These are phyloP conservation scores for Drosophila takahashii DNA, from an alignment of 1,140 invertebrate species.

Conservation along the genomic window DNA sequence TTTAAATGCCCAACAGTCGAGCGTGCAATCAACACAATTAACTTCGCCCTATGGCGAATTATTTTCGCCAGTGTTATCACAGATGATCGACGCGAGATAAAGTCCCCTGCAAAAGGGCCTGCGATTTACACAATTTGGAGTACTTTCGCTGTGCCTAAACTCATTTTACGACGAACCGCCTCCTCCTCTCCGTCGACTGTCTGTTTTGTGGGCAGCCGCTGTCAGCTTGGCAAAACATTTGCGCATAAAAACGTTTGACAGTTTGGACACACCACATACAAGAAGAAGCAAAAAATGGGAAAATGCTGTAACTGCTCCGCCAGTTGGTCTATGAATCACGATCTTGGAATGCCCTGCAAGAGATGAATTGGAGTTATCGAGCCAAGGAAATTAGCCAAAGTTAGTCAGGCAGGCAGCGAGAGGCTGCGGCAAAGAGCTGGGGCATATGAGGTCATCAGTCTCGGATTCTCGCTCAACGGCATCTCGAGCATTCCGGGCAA, in stretches of 20 bases:
- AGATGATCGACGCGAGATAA: constrained; percentile 1
- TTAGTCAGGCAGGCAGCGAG: constrained; percentile 4
- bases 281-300: constrained; percentile 6
- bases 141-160: constrained; percentile 14
- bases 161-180: not conserved
- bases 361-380: constrained; percentile 45
- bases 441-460: constrained; percentile 57
- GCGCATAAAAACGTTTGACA: constrained; percentile 38
- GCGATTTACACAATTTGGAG: not conserved
- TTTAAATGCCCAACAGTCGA: constrained; percentile 17
- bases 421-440: constrained; percentile 13
- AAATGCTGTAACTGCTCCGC: constrained; percentile 17
- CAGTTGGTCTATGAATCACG: constrained; percentile 25
- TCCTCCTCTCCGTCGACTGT: not conserved
- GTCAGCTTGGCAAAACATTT: constrained; percentile 30
- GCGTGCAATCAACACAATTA: constrained; percentile 29
- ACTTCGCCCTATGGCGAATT: not conserved
- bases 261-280: constrained; percentile 36
- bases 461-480: constrained; percentile 27
- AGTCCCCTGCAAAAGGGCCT: not conserved
- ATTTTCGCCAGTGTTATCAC: not conserved
- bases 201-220: constrained; percentile 15
- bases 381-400: constrained; percentile 29
- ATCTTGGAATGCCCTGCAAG: constrained; percentile 22
- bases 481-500: constrained; percentile 58